Base-by-base conservation (phyloP, 2,113 vertebrate genomes). In the Callocephalon fimbriatum region DNA sequence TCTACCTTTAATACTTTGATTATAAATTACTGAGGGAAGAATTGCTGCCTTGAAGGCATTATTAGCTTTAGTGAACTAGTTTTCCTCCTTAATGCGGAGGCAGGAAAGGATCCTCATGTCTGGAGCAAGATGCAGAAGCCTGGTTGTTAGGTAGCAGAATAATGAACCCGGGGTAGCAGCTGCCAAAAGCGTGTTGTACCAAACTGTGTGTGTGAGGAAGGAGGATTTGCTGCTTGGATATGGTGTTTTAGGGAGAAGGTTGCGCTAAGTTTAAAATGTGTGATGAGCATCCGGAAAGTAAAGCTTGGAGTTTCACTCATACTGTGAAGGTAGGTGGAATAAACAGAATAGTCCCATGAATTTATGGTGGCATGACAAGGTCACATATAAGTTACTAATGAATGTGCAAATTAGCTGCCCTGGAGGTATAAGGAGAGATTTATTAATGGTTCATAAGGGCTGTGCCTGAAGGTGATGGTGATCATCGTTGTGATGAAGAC, bases 201-300 rank as follows among this genome's bases (percentile, higher is more conserved):
- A 0, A 18, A 63, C 15, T 20, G 13, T 15, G 3, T 0, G 11
- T 2, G 2, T 2, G 4, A 31, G 53, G 8, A 53, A 50, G 35
- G 21, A 38, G 4, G 27, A 12, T 32, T 22, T 26, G 20, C 29
- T 26, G 16, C 59, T 31, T 12, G 7, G 23, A 18, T 11, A 8
- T 0, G 1, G 27, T 3, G 1, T 8, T 25, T 19, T 3, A 26
- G 29, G 51, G 38, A 31, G 19, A 10, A 6, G 15, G 18, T 6
- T 29, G 32, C 0, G 0, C 15, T 29, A 25, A 7, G 12, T 21
- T 51, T 10, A 29, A 44, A 44, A 32, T 5, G 19, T 3, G 31
- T 1, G 26, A 10, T 27, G 27, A 63, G 29, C 21, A 5, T 11
- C 15, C 40, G 7, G 71, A 25, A 56, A 71, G 18, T 1, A 21